These are phyloP conservation scores for Perccottus glenii DNA, from an alignment of 2,113 vertebrate genomes.

Conservation along the genomic window DNA sequence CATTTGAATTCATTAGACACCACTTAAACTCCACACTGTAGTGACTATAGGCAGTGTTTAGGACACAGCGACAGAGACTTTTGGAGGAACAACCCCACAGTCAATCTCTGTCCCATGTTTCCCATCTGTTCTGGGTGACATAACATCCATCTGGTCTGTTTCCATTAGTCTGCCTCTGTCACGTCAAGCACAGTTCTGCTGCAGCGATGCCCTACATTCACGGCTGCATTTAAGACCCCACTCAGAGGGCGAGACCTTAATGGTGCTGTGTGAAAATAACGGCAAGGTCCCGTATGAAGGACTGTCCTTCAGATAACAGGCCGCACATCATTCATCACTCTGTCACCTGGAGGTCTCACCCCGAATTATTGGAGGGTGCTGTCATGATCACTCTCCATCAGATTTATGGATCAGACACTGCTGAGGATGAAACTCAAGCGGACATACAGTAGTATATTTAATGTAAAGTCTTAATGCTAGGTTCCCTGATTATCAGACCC, in stretches of 20 bases:
- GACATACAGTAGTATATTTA: background rate
- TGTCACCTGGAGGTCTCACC: background rate
- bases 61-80: constrained; percentile 9
- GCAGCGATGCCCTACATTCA: background rate
- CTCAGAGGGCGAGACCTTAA: background rate
- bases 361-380: background rate
- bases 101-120: background rate
- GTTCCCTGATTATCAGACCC: background rate
- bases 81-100: background rate
- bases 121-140: constrained; percentile 14
- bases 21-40: background rate
- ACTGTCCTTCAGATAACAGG: background rate
- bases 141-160: constrained; percentile 8
- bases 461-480: background rate
- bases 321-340: background rate
- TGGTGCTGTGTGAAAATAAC: background rate
- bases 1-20: no score
- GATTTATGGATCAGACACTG: background rate
- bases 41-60: no score
- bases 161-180: background rate
- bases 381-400: background rate
- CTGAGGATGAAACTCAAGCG: background rate
- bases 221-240: background rate
- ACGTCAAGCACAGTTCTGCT: background rate
- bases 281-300: constrained; percentile 1